These are phyloP conservation scores for Temnothorax nylanderi DNA, from an alignment of 1,140 invertebrate species.

Conservation along the genomic window DNA sequence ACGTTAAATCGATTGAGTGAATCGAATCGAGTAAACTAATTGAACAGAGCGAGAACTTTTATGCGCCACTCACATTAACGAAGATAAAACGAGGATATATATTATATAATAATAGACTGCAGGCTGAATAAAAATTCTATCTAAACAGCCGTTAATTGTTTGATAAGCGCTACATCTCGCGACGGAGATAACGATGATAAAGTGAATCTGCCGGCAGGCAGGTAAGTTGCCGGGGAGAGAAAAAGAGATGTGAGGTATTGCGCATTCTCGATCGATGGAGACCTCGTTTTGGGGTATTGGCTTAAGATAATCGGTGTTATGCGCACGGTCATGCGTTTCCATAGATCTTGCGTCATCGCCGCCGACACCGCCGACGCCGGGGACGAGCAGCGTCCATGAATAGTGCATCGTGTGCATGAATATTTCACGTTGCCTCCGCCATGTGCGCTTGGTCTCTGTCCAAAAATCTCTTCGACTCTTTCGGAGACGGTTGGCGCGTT, in stretches of 20 bases:
- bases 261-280: slow-evolving; percentile 34
- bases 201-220: neutral
- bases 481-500: neutral
- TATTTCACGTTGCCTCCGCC: slow-evolving; percentile 18
- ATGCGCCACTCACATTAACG: neutral
- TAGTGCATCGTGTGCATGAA: slow-evolving; percentile 53
- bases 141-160: neutral
- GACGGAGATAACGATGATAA: neutral
- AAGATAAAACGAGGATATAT: neutral
- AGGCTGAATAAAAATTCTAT: neutral
- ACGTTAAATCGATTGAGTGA: neutral
- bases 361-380: slow-evolving; percentile 33
- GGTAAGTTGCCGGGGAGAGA: neutral
- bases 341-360: slow-evolving; percentile 64
- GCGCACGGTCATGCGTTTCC: slow-evolving; percentile 65
- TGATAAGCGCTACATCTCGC: neutral
- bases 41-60: neutral
- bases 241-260: neutral
- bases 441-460: slow-evolving; percentile 25
- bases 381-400: slow-evolving; percentile 39
- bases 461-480: slow-evolving; percentile 34
- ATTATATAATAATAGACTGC: neutral
- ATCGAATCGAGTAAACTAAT: slow-evolving; percentile 1
- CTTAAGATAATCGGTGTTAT: slow-evolving; percentile 69
- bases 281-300: slow-evolving; percentile 57